Base-by-base conservation (phyloP, 2,888 invertebrate species). In the Lithophane ornitopus region DNA sequence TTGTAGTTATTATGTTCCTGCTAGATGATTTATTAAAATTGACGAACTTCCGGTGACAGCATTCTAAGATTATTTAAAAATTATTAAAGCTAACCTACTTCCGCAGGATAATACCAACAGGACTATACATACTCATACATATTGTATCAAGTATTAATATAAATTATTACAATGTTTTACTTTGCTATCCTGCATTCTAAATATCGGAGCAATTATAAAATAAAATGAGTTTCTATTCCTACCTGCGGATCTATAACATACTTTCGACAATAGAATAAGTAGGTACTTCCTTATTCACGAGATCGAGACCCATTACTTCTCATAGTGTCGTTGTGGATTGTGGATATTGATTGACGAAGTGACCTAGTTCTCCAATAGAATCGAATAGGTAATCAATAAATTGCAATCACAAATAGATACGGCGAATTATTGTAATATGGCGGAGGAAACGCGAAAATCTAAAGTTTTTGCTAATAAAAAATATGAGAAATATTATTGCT, bases 401-500 rank as follows among this genome's bases (percentile, higher is more conserved):
- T 81, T 73, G 26, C 39, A 46, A 78, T 78, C 61, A 11, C 44
- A 74, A 4, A 22, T 46, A 59, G 16, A 58, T 62, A 80, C 34
- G 39, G n/a, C 11, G 26, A 81, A 52, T 54, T 46, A 49, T 56
- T 62, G 9, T 63, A 71, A 22, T 68, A 85, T 74, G 76, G 88
- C 89, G 87, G 90, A 89, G 76, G 88, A 88, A 82, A 85, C 74
- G 39, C 80, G 82, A 63, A 90, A 88, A 85, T 79, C 44, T 7
- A 91, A 89, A 80, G 70, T 77, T 22, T 67, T 80, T 63, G 73
- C 86, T 52, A 82, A 86, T 69, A 90, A 90, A 80, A 93, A 92
- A 82, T 90, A 91, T 77, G 89, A 88, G 81, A 92, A 91, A 87
- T 95, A 93, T 88, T 92, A 94, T 88, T 96, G 96, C 81, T 87